Conservation (phyloP, 2,113 vertebrate genomes). For the Argyrosomus japonicus region DNA sequence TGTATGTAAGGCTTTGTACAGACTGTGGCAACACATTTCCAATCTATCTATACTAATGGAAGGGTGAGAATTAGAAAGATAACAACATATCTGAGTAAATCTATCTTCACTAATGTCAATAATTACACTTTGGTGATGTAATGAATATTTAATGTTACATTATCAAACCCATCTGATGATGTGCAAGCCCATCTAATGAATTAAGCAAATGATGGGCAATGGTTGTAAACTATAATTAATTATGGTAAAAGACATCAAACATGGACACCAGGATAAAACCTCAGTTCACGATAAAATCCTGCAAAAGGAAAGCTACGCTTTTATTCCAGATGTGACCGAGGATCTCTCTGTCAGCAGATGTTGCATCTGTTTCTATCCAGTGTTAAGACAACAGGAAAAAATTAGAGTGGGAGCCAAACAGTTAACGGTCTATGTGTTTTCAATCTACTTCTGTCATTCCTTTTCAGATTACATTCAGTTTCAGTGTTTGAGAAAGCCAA, state of each 20-base stretch:
- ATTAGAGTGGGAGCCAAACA: not conserved
- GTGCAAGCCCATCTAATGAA: not conserved
- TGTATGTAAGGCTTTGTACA: too few species aligned
- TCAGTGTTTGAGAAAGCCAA: not conserved
- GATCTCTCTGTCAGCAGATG: slow-evolving; percentile 3
- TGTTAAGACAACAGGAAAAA: not conserved
- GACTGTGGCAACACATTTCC: too few species aligned
- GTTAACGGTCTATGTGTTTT: not conserved
- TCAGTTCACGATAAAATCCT: not conserved
- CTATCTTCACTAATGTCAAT: not conserved
- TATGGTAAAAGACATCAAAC: not conserved
- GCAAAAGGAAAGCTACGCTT: not conserved
- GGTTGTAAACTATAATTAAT: not conserved
- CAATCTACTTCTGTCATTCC: not conserved
- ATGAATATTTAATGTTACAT: not conserved
- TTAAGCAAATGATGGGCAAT: not conserved
- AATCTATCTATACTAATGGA: not conserved
- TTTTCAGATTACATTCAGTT: not conserved
- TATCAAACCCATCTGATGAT: not conserved
- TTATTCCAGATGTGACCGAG: slow-evolving; percentile 15
- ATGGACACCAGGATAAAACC: not conserved
- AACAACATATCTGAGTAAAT: not conserved
- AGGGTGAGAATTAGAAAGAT: not conserved
- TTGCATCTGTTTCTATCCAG: slow-evolving; percentile 17
- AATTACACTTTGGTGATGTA: not conserved